phyloP scores from a whole-genome alignment of 1,140 invertebrate genomes.

The Stegodyphus dumicola region DNA sequence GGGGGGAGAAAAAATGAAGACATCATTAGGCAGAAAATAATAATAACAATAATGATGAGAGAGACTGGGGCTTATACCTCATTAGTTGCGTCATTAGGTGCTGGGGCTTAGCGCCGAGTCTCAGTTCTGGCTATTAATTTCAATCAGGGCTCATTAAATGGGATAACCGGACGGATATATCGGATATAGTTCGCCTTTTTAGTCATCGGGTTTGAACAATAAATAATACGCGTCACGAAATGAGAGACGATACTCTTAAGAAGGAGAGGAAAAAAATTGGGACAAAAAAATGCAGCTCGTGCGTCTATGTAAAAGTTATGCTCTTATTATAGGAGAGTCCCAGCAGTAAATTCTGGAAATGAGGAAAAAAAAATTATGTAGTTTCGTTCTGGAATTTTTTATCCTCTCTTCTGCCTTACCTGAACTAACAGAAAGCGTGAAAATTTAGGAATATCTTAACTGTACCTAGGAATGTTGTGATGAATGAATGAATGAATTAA shows the following conservation, averaged over 20 bases:
- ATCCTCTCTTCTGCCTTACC: neutral
- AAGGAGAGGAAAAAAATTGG: neutral
- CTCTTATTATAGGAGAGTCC: slow-evolving; percentile 22
- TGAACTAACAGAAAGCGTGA: neutral
- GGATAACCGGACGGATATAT: slow-evolving; percentile 49
- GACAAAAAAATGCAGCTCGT: neutral
- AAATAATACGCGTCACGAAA: slow-evolving; percentile 33
- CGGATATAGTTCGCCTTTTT: slow-evolving; percentile 49
- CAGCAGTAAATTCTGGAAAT: slow-evolving; percentile 3
- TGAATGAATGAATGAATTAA: too few relatives aligned
- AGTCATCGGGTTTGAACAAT: slow-evolving; percentile 49
- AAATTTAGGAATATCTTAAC: too few relatives aligned
- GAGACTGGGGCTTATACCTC: slow-evolving; percentile 43
- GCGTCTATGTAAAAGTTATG: slow-evolving; percentile 40
- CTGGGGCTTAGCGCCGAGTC: slow-evolving; percentile 36
- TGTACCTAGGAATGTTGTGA: too few relatives aligned
- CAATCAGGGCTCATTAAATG: slow-evolving; percentile 57
- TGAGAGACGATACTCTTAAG: neutral
- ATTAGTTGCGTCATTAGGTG: slow-evolving; percentile 58
- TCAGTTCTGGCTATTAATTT: slow-evolving; percentile 57
- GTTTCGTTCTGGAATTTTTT: slow-evolving; percentile 11
- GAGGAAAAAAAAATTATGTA: slow-evolving; percentile 11
- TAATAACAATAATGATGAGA: slow-evolving; percentile 52
- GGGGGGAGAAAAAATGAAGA: slow-evolving; percentile 25
- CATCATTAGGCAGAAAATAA: slow-evolving; percentile 53